These are phyloP conservation scores for Stictocephala bisonia DNA, from an alignment of 2,888 invertebrate species.

Conservation along the genomic window DNA sequence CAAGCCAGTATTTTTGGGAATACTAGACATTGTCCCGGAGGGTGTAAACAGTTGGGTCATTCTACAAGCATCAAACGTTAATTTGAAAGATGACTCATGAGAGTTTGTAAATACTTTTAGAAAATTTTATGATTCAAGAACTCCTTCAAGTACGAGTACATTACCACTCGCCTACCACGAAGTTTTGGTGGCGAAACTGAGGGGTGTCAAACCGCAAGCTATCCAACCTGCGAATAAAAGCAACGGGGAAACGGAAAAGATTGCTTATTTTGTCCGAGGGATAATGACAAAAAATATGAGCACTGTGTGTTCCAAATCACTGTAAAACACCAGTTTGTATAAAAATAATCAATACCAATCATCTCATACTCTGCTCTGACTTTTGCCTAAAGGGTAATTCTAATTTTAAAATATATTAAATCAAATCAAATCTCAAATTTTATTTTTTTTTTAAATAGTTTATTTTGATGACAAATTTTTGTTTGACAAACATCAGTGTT, in stretches of 20 bases:
- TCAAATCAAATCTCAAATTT: too few relatives aligned
- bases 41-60: neutral
- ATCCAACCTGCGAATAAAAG: too few relatives aligned
- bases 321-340: neutral
- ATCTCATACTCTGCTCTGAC: neutral
- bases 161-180: neutral
- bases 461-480: neutral
- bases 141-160: neutral
- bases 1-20: neutral
- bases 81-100: neutral
- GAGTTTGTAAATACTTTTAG: neutral
- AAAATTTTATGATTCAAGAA: neutral
- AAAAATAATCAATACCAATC: neutral
- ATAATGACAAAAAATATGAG: neutral
- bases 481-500: neutral
- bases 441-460: neutral
- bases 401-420: too few relatives aligned
- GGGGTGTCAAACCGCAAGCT: neutral
- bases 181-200: neutral
- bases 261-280: neutral
- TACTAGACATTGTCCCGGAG: neutral
- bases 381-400: neutral
- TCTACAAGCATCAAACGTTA: neutral
- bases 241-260: neutral
- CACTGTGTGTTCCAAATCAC: neutral